A percentile compares a stretch with the other conserved stretches of the same genome.
These are phyloP conservation scores for Leptatherina wallacei DNA, from an alignment of 2,797 vertebrate species.

Conservation along the genomic window DNA sequence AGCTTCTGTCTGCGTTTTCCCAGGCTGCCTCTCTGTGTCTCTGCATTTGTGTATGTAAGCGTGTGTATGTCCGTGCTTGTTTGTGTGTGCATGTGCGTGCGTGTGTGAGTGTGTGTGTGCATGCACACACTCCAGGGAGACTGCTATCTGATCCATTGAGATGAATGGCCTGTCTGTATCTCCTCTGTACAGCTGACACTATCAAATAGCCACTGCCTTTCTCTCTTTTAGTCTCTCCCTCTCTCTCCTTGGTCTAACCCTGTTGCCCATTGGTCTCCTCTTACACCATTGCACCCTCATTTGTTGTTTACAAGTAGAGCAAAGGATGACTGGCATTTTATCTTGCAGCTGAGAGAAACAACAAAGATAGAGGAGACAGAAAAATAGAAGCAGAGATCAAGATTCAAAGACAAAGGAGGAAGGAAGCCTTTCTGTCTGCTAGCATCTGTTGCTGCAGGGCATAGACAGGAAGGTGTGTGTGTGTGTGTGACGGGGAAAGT, in stretches of 20 bases:
- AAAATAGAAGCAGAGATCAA: slow-evolving; percentile 46
- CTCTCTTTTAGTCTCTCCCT: slow-evolving; percentile 51
- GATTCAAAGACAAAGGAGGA: slow-evolving; percentile 53
- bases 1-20: slow-evolving; percentile 28
- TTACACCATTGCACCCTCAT: slow-evolving; percentile 58
- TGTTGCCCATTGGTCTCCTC: slow-evolving; percentile 56
- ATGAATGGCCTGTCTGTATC: slow-evolving; percentile 84
- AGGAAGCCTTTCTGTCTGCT: slow-evolving; percentile 58
- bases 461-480: slow-evolving; percentile 46
- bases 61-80: not conserved
- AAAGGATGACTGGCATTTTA: slow-evolving; percentile 75
- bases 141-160: slow-evolving; percentile 82
- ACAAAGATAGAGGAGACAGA: slow-evolving; percentile 61
- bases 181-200: slow-evolving; percentile 78
- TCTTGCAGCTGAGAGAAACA: slow-evolving; percentile 55
- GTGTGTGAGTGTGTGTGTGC: not conserved
- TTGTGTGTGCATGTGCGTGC: not conserved
- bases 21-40: slow-evolving; percentile 5
- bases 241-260: slow-evolving; percentile 40
- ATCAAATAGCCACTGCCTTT: slow-evolving; percentile 75
- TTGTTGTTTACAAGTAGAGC: slow-evolving; percentile 77
- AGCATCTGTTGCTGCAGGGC: slow-evolving; percentile 72
- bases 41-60: not conserved
- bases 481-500: slow-evolving; percentile 46
- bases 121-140: slow-evolving; percentile 46